A percentile compares a stretch with the other conserved stretches of the same genome.
Conservation (phyloP, 2,888 invertebrate genomes). For the Tubulanus polymorphus region DNA sequence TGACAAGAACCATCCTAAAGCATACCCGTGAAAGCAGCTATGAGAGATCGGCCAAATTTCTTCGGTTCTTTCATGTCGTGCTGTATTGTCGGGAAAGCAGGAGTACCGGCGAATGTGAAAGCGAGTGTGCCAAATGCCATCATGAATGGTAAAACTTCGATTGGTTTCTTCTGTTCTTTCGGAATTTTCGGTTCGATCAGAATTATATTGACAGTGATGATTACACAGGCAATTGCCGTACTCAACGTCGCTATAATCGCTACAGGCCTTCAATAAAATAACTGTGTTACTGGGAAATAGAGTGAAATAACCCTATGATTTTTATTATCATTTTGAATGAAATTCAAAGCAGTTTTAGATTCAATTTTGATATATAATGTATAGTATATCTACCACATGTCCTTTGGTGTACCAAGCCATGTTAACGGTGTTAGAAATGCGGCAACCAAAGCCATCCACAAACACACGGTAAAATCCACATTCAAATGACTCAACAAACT, state of each 20-base stretch:
- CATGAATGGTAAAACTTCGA: conserved; percentile 15
- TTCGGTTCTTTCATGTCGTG: conserved; percentile 81
- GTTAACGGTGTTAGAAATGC: conserved; percentile 71
- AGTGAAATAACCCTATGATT: too few relatives aligned
- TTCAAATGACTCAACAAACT: conserved; percentile 62
- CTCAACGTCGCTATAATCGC: conserved; percentile 65
- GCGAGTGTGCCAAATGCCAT: conserved; percentile 67
- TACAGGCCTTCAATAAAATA: background rate
- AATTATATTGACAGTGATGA: conserved; percentile 64
- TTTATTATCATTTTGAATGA: too few relatives aligned
- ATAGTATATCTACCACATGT: conserved; percentile 73
- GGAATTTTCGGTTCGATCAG: background rate
- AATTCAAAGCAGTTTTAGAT: too few relatives aligned
- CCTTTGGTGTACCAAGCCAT: conserved; percentile 87
- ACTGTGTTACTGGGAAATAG: too few relatives aligned
- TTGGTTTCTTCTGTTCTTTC: conserved; percentile 53
- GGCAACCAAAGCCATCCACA: conserved; percentile 76
- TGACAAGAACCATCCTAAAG: too few relatives aligned
- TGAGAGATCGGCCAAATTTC: conserved; percentile 69
- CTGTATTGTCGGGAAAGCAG: conserved; percentile 80
- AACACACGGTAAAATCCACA: conserved; percentile 68
- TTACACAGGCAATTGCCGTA: conserved; percentile 62
- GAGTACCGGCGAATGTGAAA: conserved; percentile 71
- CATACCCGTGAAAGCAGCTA: conserved; percentile 67
- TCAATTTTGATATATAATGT: too few relatives aligned